Evolutionary conservation across 2,113 vertebrate genomes (phyloP).

Genomic region (Ammodramus savannarum): DNA sequence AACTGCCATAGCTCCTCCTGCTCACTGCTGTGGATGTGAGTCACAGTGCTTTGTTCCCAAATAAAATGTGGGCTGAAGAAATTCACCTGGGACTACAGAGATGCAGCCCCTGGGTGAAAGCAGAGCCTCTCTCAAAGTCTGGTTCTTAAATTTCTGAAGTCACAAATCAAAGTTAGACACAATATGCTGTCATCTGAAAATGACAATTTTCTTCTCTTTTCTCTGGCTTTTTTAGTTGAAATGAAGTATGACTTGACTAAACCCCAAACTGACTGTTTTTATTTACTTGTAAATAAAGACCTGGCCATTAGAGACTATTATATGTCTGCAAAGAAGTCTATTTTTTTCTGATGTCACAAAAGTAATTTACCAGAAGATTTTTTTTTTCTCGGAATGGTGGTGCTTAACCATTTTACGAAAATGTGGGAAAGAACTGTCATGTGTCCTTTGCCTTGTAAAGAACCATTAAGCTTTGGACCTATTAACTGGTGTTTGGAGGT

Average conservation of each 20-base stretch:
- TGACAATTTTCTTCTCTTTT: not conserved
- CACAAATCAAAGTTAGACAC: not conserved
- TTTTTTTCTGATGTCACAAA: not conserved
- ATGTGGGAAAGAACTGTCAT: constrained; percentile 37
- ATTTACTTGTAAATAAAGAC: constrained; percentile 28
- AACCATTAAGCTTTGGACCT: constrained; percentile 43
- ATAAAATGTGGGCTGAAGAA: not conserved
- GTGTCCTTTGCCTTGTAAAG: constrained; percentile 13
- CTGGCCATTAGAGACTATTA: constrained; percentile 9
- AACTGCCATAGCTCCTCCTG: not conserved
- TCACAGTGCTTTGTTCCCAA: not conserved
- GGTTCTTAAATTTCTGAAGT: not conserved
- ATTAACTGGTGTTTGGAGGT: constrained; percentile 20
- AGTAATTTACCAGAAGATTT: constrained; percentile 41
- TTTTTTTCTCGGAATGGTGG: constrained; percentile 10
- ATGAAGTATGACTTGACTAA: constrained; percentile 5
- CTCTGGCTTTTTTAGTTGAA: not conserved
- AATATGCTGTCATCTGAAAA: not conserved
- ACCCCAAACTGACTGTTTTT: not conserved
- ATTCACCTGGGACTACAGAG: not conserved
- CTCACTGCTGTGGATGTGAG: not conserved
- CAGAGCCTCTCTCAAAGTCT: not conserved
- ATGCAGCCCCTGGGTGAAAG: not conserved
- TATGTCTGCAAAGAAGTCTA: not conserved
- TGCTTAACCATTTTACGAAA: constrained; percentile 38